Conservation (phyloP, 2,888 invertebrate species). For the Meghimatium bilineatum region DNA sequence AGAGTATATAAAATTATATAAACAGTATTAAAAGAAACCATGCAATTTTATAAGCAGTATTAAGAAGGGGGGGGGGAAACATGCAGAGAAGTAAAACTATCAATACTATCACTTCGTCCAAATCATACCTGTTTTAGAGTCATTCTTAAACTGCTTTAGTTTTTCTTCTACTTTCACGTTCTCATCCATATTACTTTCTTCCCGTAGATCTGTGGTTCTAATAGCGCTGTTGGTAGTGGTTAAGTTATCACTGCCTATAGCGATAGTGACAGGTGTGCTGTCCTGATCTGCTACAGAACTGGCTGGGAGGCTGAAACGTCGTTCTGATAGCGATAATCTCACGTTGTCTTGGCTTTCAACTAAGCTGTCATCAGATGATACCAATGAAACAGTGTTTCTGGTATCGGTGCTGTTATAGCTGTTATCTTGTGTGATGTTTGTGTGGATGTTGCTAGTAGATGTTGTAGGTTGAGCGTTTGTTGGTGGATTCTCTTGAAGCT, state of each 20-base stretch:
- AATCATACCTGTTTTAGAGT: slow-evolving; percentile 38
- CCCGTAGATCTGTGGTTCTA: not conserved
- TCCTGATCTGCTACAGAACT: not conserved
- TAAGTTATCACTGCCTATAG: not conserved
- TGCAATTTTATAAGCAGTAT: too few species aligned
- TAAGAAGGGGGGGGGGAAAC: too few species aligned
- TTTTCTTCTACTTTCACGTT: slow-evolving; percentile 49
- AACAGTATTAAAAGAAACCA: too few species aligned
- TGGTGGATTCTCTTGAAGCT: slow-evolving; percentile 11
- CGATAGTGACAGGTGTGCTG: not conserved
- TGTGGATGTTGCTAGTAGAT: not conserved
- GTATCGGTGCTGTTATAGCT: not conserved
- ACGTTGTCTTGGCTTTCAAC: not conserved
- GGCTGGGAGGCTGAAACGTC: not conserved
- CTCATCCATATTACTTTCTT: slow-evolving; percentile 44
- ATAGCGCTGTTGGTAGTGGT: slow-evolving; percentile 19
- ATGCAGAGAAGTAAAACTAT: too few species aligned
- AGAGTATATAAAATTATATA: too few species aligned
- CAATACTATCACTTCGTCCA: too few species aligned
- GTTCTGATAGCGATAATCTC: not conserved
- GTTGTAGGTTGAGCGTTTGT: not conserved
- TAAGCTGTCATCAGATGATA: not conserved
- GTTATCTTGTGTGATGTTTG: not conserved
- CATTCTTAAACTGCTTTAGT: slow-evolving; percentile 49
- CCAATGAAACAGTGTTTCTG: not conserved